Percentiles rank a stretch among this genome's conserved stretches.
These are phyloP conservation scores for Spilosoma lubricipeda DNA, from an alignment of 2,888 invertebrate species.

Conservation along the genomic window DNA sequence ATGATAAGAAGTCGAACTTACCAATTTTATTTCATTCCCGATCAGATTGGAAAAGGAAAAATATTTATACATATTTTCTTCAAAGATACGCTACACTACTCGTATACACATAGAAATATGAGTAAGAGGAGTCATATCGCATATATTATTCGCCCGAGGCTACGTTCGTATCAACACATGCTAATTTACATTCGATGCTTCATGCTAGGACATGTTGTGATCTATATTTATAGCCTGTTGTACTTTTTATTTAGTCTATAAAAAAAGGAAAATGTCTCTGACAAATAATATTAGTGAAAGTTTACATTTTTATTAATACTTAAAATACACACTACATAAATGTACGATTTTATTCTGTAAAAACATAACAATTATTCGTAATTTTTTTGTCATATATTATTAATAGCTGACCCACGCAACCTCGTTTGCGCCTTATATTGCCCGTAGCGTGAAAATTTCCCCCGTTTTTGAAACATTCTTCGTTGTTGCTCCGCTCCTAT, in stretches of 20 bases:
- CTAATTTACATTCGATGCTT: conserved; percentile 37
- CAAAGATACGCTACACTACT: conserved; percentile 20
- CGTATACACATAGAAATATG: background rate
- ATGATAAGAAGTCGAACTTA: conserved; percentile 31
- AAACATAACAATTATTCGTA: too few relatives aligned
- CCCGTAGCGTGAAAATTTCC: too few relatives aligned
- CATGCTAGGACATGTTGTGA: conserved; percentile 3
- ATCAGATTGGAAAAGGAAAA: conserved; percentile 41
- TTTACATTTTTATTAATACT: background rate
- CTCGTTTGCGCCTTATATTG: too few relatives aligned
- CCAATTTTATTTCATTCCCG: conserved; percentile 39
- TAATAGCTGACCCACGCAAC: too few relatives aligned
- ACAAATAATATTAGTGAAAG: background rate
- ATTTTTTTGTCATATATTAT: too few relatives aligned
- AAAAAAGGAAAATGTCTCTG: background rate
- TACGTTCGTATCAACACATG: conserved; percentile 1
- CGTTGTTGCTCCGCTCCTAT: too few relatives aligned
- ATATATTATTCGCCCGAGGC: conserved; percentile 25
- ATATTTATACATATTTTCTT: conserved; percentile 32
- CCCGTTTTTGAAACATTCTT: too few relatives aligned
- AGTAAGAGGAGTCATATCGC: conserved; percentile 24
- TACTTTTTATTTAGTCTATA: conserved; percentile 1
- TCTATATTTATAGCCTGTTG: background rate
- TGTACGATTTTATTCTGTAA: background rate
- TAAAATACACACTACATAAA: background rate